phyloP scores from a whole-genome alignment of 2,888 invertebrate species.

The Helleia helle region DNA sequence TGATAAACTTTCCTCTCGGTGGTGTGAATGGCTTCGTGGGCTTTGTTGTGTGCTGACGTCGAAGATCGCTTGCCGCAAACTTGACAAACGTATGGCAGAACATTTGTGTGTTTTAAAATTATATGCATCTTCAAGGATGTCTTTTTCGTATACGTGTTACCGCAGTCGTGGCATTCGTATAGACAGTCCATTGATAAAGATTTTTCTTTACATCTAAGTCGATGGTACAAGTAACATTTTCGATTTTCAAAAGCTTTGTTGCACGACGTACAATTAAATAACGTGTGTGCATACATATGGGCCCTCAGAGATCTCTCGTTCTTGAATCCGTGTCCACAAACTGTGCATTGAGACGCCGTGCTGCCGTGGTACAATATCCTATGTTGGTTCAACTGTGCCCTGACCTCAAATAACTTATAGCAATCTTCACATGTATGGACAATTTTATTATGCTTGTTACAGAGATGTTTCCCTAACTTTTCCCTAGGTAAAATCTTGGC shows the following conservation, averaged over 20 bases:
- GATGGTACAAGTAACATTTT: slow-evolving; percentile 45
- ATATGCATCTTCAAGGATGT: slow-evolving; percentile 51
- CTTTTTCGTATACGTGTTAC: slow-evolving; percentile 42
- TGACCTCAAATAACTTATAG: slow-evolving; percentile 32
- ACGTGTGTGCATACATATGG: slow-evolving; percentile 41
- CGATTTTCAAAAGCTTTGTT: slow-evolving; percentile 42
- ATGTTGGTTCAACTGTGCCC: slow-evolving; percentile 26
- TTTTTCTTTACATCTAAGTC: slow-evolving; percentile 28
- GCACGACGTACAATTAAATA: slow-evolving; percentile 44
- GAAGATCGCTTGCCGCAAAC: slow-evolving; percentile 53
- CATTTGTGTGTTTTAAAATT: slow-evolving; percentile 50
- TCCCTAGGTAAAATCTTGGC: slow-evolving; percentile 31
- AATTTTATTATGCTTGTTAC: slow-evolving; percentile 25
- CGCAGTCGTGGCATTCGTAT: slow-evolving; percentile 49
- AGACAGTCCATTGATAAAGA: slow-evolving; percentile 11
- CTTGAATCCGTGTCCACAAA: slow-evolving; percentile 38
- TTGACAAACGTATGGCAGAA: slow-evolving; percentile 44
- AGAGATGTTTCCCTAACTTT: slow-evolving; percentile 35
- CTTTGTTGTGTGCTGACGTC: slow-evolving; percentile 40
- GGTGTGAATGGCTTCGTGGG: slow-evolving; percentile 42
- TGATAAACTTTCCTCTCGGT: slow-evolving; percentile 33
- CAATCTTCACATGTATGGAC: slow-evolving; percentile 35
- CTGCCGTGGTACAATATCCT: slow-evolving; percentile 26
- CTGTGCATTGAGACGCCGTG: slow-evolving; percentile 28
- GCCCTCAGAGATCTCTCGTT: slow-evolving; percentile 41